phyloP scores from a whole-genome alignment of 2,797 vertebrate genomes.

The Alectoris magna region DNA sequence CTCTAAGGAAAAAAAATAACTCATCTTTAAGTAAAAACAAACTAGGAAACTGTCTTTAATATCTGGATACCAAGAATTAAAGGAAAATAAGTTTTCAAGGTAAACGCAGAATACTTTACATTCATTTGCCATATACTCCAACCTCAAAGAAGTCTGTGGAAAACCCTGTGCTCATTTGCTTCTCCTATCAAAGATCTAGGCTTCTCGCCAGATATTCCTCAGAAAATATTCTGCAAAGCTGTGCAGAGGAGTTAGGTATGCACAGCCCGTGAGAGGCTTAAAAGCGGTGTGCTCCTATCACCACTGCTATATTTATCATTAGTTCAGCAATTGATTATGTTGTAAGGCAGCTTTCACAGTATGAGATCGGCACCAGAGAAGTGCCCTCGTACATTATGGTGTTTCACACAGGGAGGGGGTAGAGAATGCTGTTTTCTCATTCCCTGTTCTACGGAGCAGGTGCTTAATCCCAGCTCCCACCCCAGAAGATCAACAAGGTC shows the following conservation, averaged over 20 bases:
- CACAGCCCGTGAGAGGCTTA: background rate
- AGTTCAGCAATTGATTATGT: background rate
- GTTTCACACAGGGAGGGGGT: background rate
- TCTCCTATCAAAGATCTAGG: background rate
- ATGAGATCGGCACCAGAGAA: background rate
- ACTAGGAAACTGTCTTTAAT: background rate
- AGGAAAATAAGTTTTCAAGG: background rate
- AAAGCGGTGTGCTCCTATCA: background rate
- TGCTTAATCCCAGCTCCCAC: background rate
- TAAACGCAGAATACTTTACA: background rate
- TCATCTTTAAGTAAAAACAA: background rate
- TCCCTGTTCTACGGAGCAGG: background rate
- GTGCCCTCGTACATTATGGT: background rate
- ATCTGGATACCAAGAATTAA: background rate
- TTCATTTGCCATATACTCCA: background rate
- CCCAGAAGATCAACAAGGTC: background rate
- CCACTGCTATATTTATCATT: background rate
- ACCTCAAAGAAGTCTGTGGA: background rate
- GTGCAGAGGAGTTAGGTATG: background rate
- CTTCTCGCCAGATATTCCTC: background rate
- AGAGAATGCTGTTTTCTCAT: background rate
- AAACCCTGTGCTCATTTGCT: background rate
- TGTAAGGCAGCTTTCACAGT: background rate
- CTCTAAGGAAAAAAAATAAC: background rate
- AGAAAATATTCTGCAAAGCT: background rate